Conservation (phyloP, 2,113 vertebrate genomes). For the Heterotilapia buettikoferi region DNA sequence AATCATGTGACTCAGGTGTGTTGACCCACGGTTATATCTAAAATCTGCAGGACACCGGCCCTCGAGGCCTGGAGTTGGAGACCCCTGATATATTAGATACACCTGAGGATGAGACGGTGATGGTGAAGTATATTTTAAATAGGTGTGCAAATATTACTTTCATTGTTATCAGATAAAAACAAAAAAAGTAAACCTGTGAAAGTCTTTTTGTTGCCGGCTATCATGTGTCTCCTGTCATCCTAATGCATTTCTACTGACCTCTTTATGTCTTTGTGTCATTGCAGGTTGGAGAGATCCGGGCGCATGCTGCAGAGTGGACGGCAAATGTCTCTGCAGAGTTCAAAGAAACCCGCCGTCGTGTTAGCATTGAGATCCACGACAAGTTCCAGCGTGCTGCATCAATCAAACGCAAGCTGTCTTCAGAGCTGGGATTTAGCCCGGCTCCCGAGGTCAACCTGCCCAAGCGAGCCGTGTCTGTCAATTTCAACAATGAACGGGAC, state of each 20-base stretch:
- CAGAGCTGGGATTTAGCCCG: constrained; percentile 81
- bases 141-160: not conserved
- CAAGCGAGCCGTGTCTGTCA: constrained; percentile 82
- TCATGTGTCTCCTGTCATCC: not conserved
- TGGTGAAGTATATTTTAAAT: not conserved
- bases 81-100: not conserved
- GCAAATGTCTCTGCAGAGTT: constrained; percentile 95
- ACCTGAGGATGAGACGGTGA: not conserved
- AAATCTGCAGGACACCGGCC: not conserved
- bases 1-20: not conserved
- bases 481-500: constrained; percentile 66
- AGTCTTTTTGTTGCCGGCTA: not conserved
- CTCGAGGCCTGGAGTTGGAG: not conserved
- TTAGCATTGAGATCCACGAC: constrained; percentile 96
- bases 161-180: not conserved
- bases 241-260: not conserved
- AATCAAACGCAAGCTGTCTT: constrained; percentile 92
- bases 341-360: constrained; percentile 89
- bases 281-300: constrained; percentile 94
- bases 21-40: not conserved
- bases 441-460: constrained; percentile 81
- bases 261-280: not conserved
- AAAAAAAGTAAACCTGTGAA: not conserved
- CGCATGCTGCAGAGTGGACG: constrained; percentile 95
- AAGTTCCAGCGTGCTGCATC: constrained; percentile 95